Evolutionary conservation across 2,113 vertebrate species (phyloP).

Genomic region (Daboia siamensis): DNA sequence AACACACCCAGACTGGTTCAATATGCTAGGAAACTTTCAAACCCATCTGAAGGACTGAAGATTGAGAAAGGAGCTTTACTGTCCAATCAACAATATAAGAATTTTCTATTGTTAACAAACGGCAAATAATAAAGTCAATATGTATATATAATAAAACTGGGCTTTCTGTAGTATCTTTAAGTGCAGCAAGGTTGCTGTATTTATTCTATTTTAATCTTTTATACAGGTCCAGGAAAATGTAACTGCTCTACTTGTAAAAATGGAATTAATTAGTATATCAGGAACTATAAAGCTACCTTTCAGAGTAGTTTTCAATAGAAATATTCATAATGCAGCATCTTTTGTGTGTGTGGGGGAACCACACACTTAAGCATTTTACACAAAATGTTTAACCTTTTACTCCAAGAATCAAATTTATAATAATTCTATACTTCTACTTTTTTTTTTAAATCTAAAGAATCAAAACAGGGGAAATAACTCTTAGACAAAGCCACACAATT

Average conservation of each 20-base stretch:
- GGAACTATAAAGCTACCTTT: conserved; percentile 71
- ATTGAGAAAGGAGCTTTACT: conserved; percentile 13
- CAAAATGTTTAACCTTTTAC: conserved; percentile 58
- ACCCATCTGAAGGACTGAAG: background rate
- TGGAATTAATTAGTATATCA: conserved; percentile 48
- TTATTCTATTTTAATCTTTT: conserved; percentile 46
- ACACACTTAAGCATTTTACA: conserved; percentile 76
- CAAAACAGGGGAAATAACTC: conserved; percentile 60
- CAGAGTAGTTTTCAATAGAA: conserved; percentile 64
- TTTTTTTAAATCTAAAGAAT: conserved; percentile 25
- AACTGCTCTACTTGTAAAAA: conserved; percentile 45
- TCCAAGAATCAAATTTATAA: conserved; percentile 60
- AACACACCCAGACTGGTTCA: background rate
- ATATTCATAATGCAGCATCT: conserved; percentile 67
- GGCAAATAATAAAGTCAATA: background rate
- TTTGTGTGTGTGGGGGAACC: conserved; percentile 66
- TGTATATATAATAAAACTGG: conserved; percentile 36
- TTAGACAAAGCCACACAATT: conserved; percentile 73
- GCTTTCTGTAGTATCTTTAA: conserved; percentile 35
- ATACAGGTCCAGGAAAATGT: conserved; percentile 47
- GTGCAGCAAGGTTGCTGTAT: conserved; percentile 20
- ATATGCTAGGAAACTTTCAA: background rate
- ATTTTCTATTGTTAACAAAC: conserved; percentile 29
- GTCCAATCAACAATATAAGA: conserved; percentile 24
- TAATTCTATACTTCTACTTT: conserved; percentile 59